Evolutionary conservation across 2,113 vertebrate genomes (phyloP), one percentile per base, ranked within the genome.

Genomic region (Paramormyrops kingsleyae): DNA sequence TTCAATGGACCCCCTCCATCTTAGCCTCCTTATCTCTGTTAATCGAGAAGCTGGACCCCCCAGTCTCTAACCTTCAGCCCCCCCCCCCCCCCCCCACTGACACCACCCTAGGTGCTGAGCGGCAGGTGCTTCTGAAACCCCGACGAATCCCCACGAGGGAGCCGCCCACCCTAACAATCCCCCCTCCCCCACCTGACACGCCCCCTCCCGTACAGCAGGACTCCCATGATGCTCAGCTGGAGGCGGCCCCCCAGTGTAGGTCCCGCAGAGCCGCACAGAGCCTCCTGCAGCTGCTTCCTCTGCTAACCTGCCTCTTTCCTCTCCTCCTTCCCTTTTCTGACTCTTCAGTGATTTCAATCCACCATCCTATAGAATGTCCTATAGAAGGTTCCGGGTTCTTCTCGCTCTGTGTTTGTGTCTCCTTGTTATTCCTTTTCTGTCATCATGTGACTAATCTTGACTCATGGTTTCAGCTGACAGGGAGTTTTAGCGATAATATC

Each of bases 151-250:
- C 92, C 5, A 53, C 91, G 35, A 94, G 96, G 92, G 95, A 92
- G 50, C 94, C 95, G 77, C 96, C 96, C 83, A 94, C 94, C 52
- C 94, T 97, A 95, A 95, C 92, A 93, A 94, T 96, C 0, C 96
- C 96, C 95, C 95, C 96, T 21, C 95, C 96, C 95, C 97, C 96
- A 52, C 94, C 96, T 90, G 96, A 95, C 92, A 94, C 95, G 91
- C 96, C 96, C 93, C 95, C 96, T 19, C 95, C 94, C 92, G 89
- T 88, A 92, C 95, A 93, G 46, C 92, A 87, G 39, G 90, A 74
- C 66, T 74, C 46, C 70, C 92, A 89, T 94, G 94, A 94, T 94
- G 94, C 93, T 39, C 92, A 94, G 90, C 93, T 93, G 92, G 91
- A 95, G 89, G 92, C 89, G 92, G 94, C 93, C 94, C 91, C 95